Evolutionary conservation across 1,140 invertebrate species (phyloP).

Genomic region (Pogonognathellus flavescens): DNA sequence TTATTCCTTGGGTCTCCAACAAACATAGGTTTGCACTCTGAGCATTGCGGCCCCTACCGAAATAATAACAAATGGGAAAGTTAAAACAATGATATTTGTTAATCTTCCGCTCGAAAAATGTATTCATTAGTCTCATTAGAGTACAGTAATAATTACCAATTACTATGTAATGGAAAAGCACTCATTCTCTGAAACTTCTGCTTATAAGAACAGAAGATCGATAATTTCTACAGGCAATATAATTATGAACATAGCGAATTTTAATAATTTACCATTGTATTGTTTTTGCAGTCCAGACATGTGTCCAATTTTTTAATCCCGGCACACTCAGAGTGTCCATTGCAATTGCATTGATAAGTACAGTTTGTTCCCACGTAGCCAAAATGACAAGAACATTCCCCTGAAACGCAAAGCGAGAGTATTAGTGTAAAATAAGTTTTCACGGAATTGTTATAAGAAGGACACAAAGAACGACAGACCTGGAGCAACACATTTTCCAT

Average conservation of each 20-base stretch:
- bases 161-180: too few species aligned
- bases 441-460: too few species aligned
- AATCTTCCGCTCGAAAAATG: too few species aligned
- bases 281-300: slow-evolving; percentile 90
- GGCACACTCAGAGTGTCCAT: slow-evolving; percentile 92
- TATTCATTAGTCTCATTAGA: too few species aligned
- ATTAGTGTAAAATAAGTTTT: too few species aligned
- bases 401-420: background rate
- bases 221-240: too few species aligned
- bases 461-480: slow-evolving; percentile 72
- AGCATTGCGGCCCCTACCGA: slow-evolving; percentile 78
- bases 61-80: slow-evolving; percentile 66
- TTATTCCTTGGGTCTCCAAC: slow-evolving; percentile 92
- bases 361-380: slow-evolving; percentile 95
- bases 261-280: slow-evolving; percentile 79
- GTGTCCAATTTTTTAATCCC: slow-evolving; percentile 85
- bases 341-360: slow-evolving; percentile 92
- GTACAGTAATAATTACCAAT: too few species aligned
- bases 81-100: too few species aligned
- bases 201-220: too few species aligned
- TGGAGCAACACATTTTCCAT: slow-evolving; percentile 87
- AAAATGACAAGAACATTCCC: slow-evolving; percentile 82
- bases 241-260: too few species aligned
- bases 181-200: too few species aligned
- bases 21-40: slow-evolving; percentile 88